Evolutionary conservation across 2,113 vertebrate genomes (phyloP), one percentile per base, ranked within the genome.

Genomic region (Labrus mixtus): DNA sequence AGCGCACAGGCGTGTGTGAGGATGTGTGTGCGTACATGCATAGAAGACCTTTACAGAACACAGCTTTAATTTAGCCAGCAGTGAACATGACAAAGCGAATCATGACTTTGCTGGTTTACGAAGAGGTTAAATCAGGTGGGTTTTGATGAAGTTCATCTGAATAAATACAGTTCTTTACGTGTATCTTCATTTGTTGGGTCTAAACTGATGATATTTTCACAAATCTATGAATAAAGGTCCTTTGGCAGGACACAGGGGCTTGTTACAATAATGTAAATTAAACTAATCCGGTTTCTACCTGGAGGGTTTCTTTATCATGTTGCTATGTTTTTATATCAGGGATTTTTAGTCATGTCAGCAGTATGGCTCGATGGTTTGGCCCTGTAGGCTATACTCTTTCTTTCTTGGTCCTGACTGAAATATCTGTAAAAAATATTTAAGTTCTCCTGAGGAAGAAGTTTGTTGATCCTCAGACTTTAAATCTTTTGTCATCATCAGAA

Each of bases 61-160:
- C 29, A 57, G 6, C 8, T 68, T 55, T 53, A 66, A 64, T 64
- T 68, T 37, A 67, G 73, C 8, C 48, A 67, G 68, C 57, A 60
- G 59, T 59, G 10, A 45, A 29, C 11, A 19, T n/a, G 53, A 55
- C 19, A 37, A 68, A 33, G 46, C 15, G 68, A 54, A 33, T 62
- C 33, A 66, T 84, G 72, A 71, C 5, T 53, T 20, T 39, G 19
- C 20, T 33, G n/a, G n/a, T n/a, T n/a, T n/a, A n/a, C n/a, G n/a
- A n/a, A n/a, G n/a, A n/a, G n/a, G n/a, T n/a, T n/a, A n/a, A n/a
- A n/a, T n/a, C n/a, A n/a, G n/a, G n/a, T n/a, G n/a, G n/a, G n/a
- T n/a, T n/a, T n/a, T n/a, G 36, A 76, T 22, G 1, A 39, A 29
- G 43, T 15, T 39, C 39, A 17, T n/a, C 12, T 54, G 9, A 43